Evolutionary conservation across 2,797 vertebrate species (phyloP), one percentile per base, ranked within the genome.

Genomic region (Cyprinodon diabolis): DNA sequence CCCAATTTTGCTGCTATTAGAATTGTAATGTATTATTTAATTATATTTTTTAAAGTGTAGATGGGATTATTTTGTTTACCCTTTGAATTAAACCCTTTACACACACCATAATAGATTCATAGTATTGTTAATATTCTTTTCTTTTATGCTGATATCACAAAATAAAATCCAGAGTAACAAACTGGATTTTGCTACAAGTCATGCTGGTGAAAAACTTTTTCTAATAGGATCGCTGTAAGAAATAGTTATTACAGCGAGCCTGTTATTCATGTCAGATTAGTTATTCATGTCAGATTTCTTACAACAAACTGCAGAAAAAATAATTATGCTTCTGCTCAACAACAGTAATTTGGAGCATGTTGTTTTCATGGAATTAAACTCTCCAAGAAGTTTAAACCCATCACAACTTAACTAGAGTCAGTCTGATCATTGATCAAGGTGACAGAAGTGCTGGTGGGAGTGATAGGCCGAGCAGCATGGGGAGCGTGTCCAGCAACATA

Each of bases 401-500:
- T 93, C 95, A 94, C 95, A 94, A 93, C 95, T 94, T 89, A 96
- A 95, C 95, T 94, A 94, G 94, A 96, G 93, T 95, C 94, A 96
- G 96, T 96, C 94, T 94, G 95, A 97, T 91, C 81, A 57, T 60
- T 85, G 89, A 93, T 97, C 95, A 97, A 96, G 96, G 96, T 96
- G 96, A 95, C 96, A 93, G 95, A 94, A 94, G 94, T 95, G 94
- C 91, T 95, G 94, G 94, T 92, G 30, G 92, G 94, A 95, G 96
- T 94, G 95, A 86, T 84, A 87, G 89, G 95, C 93, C 94, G 91
- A 93, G 93, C 94, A 92, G 96, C 95, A 95, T 93, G 94, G 93
- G 90, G 95, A 96, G 95, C 95, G 94, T 95, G 96, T 97, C 96
- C 97, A 95, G 95, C 93, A 95, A 95, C 95, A 96, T 96, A 94